These are phyloP conservation scores for Phycodurus eques DNA, from an alignment of 2,113 vertebrate species.

Conservation along the genomic window DNA sequence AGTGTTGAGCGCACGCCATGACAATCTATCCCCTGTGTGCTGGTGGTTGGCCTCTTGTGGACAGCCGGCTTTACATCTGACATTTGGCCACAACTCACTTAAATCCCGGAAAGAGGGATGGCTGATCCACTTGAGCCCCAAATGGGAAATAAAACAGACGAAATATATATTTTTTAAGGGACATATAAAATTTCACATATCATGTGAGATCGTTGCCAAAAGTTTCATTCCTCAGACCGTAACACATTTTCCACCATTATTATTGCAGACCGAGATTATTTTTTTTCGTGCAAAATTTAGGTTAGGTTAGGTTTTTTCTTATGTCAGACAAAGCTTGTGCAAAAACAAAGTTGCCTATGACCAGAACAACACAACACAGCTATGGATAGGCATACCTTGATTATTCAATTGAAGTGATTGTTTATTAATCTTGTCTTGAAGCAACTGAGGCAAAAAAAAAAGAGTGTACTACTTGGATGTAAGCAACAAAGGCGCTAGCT, in stretches of 20 bases:
- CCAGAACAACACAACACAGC: too few species aligned
- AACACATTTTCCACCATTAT: not conserved
- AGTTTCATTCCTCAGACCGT: not conserved
- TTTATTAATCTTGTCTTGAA: too few species aligned
- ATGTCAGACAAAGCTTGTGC: too few species aligned
- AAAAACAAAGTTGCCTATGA: too few species aligned
- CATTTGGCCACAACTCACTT: slow-evolving; percentile 57
- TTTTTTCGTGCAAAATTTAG: too few species aligned
- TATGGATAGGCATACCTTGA: too few species aligned
- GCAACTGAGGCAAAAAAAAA: too few species aligned
- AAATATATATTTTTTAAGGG: not conserved
- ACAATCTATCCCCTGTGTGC: slow-evolving; percentile 58
- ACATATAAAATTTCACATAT: not conserved
- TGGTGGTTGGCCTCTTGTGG: slow-evolving; percentile 49
- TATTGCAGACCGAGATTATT: too few species aligned
- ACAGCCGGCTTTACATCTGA: slow-evolving; percentile 45
- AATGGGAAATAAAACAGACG: not conserved
- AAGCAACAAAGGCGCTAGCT: too few species aligned
- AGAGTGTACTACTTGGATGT: too few species aligned
- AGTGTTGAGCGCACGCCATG: slow-evolving; percentile 54
- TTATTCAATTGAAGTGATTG: too few species aligned
- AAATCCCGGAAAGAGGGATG: slow-evolving; percentile 15
- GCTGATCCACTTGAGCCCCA: not conserved
- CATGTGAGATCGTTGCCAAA: not conserved
- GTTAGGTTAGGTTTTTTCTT: too few species aligned